phyloP scores from a whole-genome alignment of 2,113 vertebrate genomes.

The Microcebus murinus region DNA sequence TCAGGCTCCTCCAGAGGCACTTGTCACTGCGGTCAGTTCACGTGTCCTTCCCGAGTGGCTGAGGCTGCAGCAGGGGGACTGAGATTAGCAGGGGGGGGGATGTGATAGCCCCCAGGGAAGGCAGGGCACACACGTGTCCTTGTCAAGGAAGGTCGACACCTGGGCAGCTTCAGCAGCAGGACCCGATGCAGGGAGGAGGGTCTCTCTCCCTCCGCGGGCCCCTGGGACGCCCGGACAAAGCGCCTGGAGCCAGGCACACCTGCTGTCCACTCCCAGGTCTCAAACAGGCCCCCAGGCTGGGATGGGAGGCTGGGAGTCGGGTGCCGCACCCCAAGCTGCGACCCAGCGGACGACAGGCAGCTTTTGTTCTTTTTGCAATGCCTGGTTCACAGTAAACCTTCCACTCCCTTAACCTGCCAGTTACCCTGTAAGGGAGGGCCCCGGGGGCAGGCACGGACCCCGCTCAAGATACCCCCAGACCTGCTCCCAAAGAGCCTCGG shows the following conservation, averaged over 20 bases:
- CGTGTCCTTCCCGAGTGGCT: background rate
- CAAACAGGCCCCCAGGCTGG: background rate
- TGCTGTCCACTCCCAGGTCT: background rate
- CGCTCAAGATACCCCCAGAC: background rate
- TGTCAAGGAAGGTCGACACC: background rate
- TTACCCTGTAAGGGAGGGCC: background rate
- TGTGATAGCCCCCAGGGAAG: rapidly evolving
- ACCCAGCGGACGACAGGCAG: background rate
- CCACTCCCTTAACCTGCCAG: background rate
- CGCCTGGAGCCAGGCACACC: background rate
- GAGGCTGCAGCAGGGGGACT: rapidly evolving
- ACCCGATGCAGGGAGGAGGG: background rate
- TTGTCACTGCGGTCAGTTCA: background rate
- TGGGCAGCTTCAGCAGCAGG: background rate
- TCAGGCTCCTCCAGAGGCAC: background rate
- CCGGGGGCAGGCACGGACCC: background rate
- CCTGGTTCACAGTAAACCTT: background rate
- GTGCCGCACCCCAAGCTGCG: background rate
- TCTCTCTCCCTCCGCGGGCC: background rate
- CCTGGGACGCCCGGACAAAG: background rate
- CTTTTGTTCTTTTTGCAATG: background rate
- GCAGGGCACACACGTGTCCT: background rate
- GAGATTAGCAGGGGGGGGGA: background rate
- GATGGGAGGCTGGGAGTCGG: background rate
- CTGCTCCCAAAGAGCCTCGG: background rate